phyloP scores from a whole-genome alignment of 1,140 invertebrate genomes.

The Brachionus paranguensis region DNA sequence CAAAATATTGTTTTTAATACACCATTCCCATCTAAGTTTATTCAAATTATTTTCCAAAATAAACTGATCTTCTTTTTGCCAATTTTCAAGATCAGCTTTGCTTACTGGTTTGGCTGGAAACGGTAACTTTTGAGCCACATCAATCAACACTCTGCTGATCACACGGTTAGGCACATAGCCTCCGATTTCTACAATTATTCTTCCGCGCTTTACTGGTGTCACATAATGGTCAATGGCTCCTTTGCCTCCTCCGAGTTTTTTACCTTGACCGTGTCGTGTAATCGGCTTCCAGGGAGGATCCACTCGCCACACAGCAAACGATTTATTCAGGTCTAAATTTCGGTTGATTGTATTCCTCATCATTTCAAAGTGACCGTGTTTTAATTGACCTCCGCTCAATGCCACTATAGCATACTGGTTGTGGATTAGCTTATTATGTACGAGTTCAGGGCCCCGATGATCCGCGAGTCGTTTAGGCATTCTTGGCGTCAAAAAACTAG shows the following conservation, averaged over 20 bases:
- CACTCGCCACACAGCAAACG: slow-evolving; percentile 89
- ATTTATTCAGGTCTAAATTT: slow-evolving; percentile 68
- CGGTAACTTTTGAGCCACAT: slow-evolving; percentile 71
- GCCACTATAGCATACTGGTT: slow-evolving; percentile 86
- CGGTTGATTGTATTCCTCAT: slow-evolving; percentile 69
- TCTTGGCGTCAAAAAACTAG: slow-evolving; percentile 58
- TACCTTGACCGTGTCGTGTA: slow-evolving; percentile 81
- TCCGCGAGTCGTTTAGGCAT: slow-evolving; percentile 72
- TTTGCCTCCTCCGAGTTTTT: slow-evolving; percentile 91
- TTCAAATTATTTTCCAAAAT: slow-evolving; percentile 65
- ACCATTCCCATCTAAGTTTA: slow-evolving; percentile 79
- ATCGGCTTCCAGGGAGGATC: slow-evolving; percentile 89
- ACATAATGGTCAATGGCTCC: slow-evolving; percentile 89
- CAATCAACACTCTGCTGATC: slow-evolving; percentile 58
- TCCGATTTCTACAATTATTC: slow-evolving; percentile 90
- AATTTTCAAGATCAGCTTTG: slow-evolving; percentile 67
- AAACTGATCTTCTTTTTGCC: slow-evolving; percentile 61
- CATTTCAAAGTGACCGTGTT: slow-evolving; percentile 77
- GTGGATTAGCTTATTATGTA: slow-evolving; percentile 76
- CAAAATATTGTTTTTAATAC: slow-evolving; percentile 86
- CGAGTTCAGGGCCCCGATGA: slow-evolving; percentile 78
- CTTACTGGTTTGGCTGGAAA: slow-evolving; percentile 79
- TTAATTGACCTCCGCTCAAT: slow-evolving; percentile 72
- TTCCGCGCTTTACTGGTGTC: slow-evolving; percentile 78
- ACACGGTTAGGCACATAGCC: slow-evolving; percentile 80